Percentiles rank a stretch among this genome's conserved stretches.
Evolutionary conservation across 2,888 invertebrate genomes (phyloP).

Genomic region (Epistrophe eligans): DNA sequence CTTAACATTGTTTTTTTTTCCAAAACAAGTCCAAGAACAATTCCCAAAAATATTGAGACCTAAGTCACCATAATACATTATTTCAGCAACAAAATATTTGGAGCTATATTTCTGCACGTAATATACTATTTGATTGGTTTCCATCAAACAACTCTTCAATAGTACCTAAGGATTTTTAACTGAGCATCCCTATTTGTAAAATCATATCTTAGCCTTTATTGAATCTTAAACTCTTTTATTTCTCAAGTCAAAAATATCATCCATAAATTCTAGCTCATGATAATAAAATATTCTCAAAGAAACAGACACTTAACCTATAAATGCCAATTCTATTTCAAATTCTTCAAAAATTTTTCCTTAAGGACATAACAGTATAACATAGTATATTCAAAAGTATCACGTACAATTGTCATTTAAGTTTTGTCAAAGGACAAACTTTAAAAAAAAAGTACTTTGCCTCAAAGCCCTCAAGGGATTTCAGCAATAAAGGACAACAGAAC

Average conservation of each 20-base stretch:
- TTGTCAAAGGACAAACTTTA: slow-evolving; percentile 57
- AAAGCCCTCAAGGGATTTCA: slow-evolving; percentile 44
- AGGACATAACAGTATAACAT: slow-evolving; percentile 9
- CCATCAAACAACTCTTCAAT: no score
- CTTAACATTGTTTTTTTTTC: no score
- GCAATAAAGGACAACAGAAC: slow-evolving; percentile 24
- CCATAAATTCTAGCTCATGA: neutral
- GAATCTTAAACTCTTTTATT: no score
- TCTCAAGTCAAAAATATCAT: neutral
- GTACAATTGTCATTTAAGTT: slow-evolving; percentile 68
- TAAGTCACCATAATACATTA: no score
- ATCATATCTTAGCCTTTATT: no score
- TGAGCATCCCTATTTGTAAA: no score
- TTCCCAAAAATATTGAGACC: no score
- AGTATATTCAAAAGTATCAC: slow-evolving; percentile 49
- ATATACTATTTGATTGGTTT: no score
- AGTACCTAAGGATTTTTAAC: no score
- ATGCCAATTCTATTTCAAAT: slow-evolving; percentile 16
- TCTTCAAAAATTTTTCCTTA: slow-evolving; percentile 8
- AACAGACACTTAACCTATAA: slow-evolving; percentile 3
- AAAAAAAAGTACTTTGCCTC: slow-evolving; percentile 27
- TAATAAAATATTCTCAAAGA: neutral
- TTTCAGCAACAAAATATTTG: no score
- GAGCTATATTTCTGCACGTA: no score
- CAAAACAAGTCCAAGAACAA: no score